phyloP scores from a whole-genome alignment of 2,888 invertebrate species.

The Neoitamus cyanurus region DNA sequence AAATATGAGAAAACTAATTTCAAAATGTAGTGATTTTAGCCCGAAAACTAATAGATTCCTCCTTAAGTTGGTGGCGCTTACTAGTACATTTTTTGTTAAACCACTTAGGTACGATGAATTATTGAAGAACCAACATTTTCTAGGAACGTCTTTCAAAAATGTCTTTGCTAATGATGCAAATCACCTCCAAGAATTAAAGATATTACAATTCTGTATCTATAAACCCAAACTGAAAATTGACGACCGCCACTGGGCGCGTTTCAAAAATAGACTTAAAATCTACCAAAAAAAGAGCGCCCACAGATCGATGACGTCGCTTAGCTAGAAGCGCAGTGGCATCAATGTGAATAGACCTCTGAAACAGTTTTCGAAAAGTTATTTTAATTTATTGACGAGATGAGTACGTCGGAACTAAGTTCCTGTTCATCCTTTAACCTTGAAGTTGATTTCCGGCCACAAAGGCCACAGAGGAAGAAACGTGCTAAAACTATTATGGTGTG shows the following conservation, averaged over 20 bases:
- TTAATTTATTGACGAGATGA: conserved; percentile 56
- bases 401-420: conserved; percentile 62
- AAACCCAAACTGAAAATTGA: not conserved
- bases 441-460: conserved; percentile 60
- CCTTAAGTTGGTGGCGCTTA: no score
- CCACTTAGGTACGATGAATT: no score
- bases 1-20: no score
- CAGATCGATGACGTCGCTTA: not conserved
- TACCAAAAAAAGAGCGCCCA: not conserved
- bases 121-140: no score
- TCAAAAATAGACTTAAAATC: not conserved
- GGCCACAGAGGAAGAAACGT: conserved; percentile 62
- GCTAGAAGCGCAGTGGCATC: not conserved
- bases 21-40: no score
- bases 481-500: conserved; percentile 60
- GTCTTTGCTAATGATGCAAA: no score
- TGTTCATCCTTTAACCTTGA: conserved; percentile 56
- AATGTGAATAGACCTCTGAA: not conserved
- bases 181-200: no score
- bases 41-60: no score
- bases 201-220: not conserved
- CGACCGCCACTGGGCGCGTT: not conserved
- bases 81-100: no score
- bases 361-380: not conserved
- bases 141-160: no score